A percentile compares a stretch with the other conserved stretches of the same genome.
These are phyloP conservation scores for Lepilemur septentrionalis DNA, from an alignment of 2,797 vertebrate species.

Conservation along the genomic window DNA sequence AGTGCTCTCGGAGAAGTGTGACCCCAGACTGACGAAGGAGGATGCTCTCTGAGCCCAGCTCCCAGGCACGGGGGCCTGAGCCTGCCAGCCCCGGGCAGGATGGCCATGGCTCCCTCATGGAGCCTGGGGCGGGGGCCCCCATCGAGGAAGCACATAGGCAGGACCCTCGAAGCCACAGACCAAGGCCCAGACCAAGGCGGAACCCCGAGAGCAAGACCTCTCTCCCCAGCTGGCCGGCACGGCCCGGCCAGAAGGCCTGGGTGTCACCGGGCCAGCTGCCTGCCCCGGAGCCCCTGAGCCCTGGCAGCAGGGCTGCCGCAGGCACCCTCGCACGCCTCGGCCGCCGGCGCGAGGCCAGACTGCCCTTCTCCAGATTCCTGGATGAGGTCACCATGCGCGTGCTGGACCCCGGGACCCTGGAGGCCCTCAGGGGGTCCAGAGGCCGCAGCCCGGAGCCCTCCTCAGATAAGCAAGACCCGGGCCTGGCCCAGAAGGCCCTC, in stretches of 20 bases:
- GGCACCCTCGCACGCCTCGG: conserved; percentile 79
- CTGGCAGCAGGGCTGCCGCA: conserved; percentile 34
- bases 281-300: conserved; percentile 71
- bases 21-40: background rate
- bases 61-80: conserved; percentile 77
- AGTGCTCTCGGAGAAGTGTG: background rate
- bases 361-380: conserved; percentile 94
- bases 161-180: conserved; percentile 75
- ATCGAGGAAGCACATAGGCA: conserved; percentile 79
- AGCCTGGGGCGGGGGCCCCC: conserved; percentile 84
- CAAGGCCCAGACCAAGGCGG: conserved; percentile 61
- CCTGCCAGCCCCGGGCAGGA: conserved; percentile 82
- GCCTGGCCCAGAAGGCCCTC: background rate
- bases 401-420: conserved; percentile 86
- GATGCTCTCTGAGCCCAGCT: conserved; percentile 34
- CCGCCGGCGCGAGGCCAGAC: conserved; percentile 86
- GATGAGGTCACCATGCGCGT: conserved; percentile 93
- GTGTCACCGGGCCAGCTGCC: conserved; percentile 77
- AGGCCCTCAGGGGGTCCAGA: conserved; percentile 81
- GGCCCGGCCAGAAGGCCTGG: background rate
- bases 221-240: conserved; percentile 73
- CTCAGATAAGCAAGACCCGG: conserved; percentile 66
- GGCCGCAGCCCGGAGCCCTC: conserved; percentile 81
- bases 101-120: conserved; percentile 87
- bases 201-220: conserved; percentile 82